Base-by-base conservation (phyloP, 2,113 vertebrate species). In the Potamarius usumacintae region DNA sequence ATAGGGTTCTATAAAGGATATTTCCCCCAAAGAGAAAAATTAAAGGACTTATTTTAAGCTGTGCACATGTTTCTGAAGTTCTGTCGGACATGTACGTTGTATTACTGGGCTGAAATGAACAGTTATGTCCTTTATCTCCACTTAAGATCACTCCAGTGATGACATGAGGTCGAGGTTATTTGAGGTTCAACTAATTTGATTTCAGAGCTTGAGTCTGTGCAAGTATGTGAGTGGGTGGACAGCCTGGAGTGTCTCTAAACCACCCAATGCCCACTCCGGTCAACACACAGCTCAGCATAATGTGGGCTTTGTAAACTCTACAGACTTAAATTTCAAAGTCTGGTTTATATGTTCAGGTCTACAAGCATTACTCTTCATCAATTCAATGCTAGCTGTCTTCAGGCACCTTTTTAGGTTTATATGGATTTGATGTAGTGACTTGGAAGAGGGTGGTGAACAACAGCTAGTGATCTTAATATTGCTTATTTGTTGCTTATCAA, bases 401-500 rank as follows among this genome's bases (percentile, higher is more conserved):
- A 11, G 17, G 18, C 60, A 65, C 42, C 25, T 78, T 63, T 53
- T 55, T 20, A 58, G 11, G n/a, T 57, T 12, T 58, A 80, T 30
- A 79, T 22, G 3, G 12, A 79, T 80, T 80, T 34, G 12, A 80
- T 80, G 0, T 34, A 58, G 14, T 57, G 53, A 9, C 8, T 80
- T 58, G 7, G 55, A 18, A 58, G 27, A 1, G 15, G 55, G 15
- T 34, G n/a, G 15, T 17, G 76, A n/a, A 30, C 25, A 12, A 27
- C 52, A 53, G 50, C 15, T 42, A 83, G 48, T 10, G 25, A 83
- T 52, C 25, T 20, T 17, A 34, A 27, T 30, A 57, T 72, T 72
- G n/a, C 27, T 74, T 48, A 86, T 84, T 78, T 53, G 62, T 72
- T 76, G 48, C 77, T 86, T 87, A 88, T 58, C 84, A 85, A 78